Conservation (phyloP, 2,113 vertebrate species). For the Odobenus rosmarus region DNA sequence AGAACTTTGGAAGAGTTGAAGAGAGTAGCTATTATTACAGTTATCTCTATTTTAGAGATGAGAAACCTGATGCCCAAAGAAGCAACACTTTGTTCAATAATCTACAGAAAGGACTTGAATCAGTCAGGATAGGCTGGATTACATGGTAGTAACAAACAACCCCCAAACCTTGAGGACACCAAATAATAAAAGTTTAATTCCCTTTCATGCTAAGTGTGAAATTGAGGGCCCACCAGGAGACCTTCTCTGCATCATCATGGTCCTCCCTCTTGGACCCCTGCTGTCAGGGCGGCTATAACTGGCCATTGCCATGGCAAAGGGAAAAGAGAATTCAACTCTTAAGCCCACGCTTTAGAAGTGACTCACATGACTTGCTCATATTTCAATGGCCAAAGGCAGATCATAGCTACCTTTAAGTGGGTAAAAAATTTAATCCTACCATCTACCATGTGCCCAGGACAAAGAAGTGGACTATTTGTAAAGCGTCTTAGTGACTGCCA, state of each 20-base stretch:
- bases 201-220: not conserved
- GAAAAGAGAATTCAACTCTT: not conserved
- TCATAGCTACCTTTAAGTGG: conserved; percentile 38
- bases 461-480: conserved; percentile 8
- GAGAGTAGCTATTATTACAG: conserved; percentile 52
- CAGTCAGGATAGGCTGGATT: not conserved
- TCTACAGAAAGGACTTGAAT: not conserved
- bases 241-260: not conserved
- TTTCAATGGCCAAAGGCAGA: conserved; percentile 50
- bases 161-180: not conserved
- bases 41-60: conserved; percentile 50
- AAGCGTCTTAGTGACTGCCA: not conserved
- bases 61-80: conserved; percentile 41
- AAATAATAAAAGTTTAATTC: not conserved
- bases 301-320: not conserved
- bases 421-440: conserved; percentile 45
- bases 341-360: conserved; percentile 7
- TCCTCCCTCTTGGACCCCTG: not conserved
- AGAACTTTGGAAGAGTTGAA: conserved; percentile 1
- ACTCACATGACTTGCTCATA: not conserved
- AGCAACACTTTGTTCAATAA: conserved; percentile 15
- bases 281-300: not conserved
- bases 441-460: not conserved
- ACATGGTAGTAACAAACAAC: not conserved
- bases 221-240: not conserved